Conservation (phyloP, 2,888 invertebrate genomes). For the Cryptops parisi region DNA sequence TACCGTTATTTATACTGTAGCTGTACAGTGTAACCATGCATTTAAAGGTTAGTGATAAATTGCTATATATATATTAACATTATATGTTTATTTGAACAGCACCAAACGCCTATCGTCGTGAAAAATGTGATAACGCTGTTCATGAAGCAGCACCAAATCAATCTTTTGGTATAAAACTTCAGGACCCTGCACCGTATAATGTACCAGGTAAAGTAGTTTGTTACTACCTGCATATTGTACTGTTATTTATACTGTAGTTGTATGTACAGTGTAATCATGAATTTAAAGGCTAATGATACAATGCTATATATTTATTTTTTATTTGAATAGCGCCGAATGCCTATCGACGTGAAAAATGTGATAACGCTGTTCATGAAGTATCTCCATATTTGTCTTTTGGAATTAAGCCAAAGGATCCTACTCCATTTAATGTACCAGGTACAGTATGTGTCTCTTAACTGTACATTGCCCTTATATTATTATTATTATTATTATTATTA, state of each 20-base stretch:
- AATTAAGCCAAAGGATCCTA: slow-evolving; percentile 36
- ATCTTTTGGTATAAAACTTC: slow-evolving; percentile 54
- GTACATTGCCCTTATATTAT: background rate
- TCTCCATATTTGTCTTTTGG: slow-evolving; percentile 56
- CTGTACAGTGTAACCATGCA: too few relatives aligned
- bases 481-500: background rate
- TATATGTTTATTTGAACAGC: slow-evolving; percentile 33
- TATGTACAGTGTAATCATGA: too few relatives aligned
- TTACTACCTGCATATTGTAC: too few relatives aligned
- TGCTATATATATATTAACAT: too few relatives aligned
- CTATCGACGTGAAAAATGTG: slow-evolving; percentile 57
- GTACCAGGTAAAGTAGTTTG: too few relatives aligned
- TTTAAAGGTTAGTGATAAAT: too few relatives aligned
- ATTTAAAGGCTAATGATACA: too few relatives aligned
- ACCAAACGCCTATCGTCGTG: slow-evolving; percentile 70
- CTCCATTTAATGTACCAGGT: slow-evolving; percentile 2
- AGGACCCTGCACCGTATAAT: slow-evolving; percentile 43
- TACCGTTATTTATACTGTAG: background rate
- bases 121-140: slow-evolving; percentile 44
- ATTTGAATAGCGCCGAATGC: slow-evolving; percentile 85
- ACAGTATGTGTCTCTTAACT: too few relatives aligned
- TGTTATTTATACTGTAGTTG: too few relatives aligned
- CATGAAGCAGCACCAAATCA: slow-evolving; percentile 47
- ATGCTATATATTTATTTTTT: too few relatives aligned
- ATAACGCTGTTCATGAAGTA: slow-evolving; percentile 39